Evolutionary conservation across 2,888 invertebrate species (phyloP), one percentile per base, ranked within the genome.

Genomic region (Serripes groenlandicus): DNA sequence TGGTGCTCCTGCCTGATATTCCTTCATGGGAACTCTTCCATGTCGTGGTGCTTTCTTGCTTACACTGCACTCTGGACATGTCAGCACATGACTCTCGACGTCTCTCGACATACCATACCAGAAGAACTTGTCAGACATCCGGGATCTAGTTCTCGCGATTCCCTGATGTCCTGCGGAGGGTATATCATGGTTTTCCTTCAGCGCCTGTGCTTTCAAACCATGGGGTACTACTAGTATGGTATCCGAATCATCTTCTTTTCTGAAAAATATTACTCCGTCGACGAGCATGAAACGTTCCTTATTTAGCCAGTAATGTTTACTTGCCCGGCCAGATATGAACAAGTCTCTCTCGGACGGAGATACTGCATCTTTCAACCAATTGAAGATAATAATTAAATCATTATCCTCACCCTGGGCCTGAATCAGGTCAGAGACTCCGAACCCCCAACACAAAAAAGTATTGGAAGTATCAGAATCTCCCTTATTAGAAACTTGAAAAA

Each of bases 1-100:
- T 4, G 78, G 78, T 26, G 56, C 15, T 96, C 97, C 91, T 98
- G 99, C 95, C 97, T 98, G 34, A 97, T 97, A 93, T 98, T 98
- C 28, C 34, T n/a, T 78, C 5, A 78, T 28, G 9, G 71, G 64
- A n/a, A n/a, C n/a, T n/a, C n/a, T n/a, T 34, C 74, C 75, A 28
- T 58, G 58, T 9, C 23, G 18, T 42, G 42, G 56, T 9, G 9
- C 66, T 49, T 73, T 81, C 60, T 72, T 81, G 34, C 58, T 76
- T 49, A 34, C 52, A 37, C 34, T 71, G 34, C 75, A 75, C n/a
- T 37, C 28, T 26, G 49, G 35, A 54, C 80, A 80, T 21, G 68
- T n/a, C 23, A 72, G n/a, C 3, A 66, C 73, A 54, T 35, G 75
- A 0, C 18, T 15, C 42, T 69, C 75, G 0, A 70, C 49, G 56